phyloP scores from a whole-genome alignment of 1,140 invertebrate species.

The Drosophila nebulosa region DNA sequence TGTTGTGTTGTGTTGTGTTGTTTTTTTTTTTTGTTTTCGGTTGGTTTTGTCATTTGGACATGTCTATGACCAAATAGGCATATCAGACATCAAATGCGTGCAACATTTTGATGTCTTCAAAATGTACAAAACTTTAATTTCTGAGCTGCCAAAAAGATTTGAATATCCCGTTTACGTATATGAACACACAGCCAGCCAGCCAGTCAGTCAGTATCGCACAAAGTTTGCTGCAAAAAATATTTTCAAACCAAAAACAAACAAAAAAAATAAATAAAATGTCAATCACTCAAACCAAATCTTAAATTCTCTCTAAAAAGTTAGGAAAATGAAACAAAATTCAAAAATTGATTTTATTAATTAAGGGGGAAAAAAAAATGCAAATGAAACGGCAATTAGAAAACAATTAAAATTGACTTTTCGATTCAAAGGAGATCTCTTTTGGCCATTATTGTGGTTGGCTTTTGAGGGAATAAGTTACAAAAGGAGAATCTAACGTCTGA shows the following conservation, averaged over 20 bases:
- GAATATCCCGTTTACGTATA: slow-evolving; percentile 56
- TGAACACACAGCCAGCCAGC: slow-evolving; percentile 17
- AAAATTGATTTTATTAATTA: too few species aligned
- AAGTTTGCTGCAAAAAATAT: too few species aligned
- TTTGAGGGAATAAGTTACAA: too few species aligned
- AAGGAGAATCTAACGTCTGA: too few species aligned
- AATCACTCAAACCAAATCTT: neutral
- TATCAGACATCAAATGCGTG: slow-evolving; percentile 70
- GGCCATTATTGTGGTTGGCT: too few species aligned
- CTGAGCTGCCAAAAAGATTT: slow-evolving; percentile 63
- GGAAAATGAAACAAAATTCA: neutral
- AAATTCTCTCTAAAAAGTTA: neutral
- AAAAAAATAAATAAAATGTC: neutral
- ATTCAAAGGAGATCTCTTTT: too few species aligned
- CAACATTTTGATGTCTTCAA: slow-evolving; percentile 61
- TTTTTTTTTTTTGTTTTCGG: slow-evolving; percentile 32
- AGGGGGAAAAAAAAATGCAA: too few species aligned
- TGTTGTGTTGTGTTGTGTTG: neutral
- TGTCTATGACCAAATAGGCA: slow-evolving; percentile 70
- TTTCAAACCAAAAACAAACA: too few species aligned
- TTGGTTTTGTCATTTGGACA: slow-evolving; percentile 40
- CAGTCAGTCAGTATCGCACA: too few species aligned
- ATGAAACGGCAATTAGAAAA: too few species aligned
- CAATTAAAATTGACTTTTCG: too few species aligned
- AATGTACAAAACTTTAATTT: slow-evolving; percentile 8